Percentiles rank a stretch among this genome's conserved stretches.
These are phyloP conservation scores for Phyllostomus hastatus DNA, from an alignment of 2,113 vertebrate genomes.

Conservation along the genomic window DNA sequence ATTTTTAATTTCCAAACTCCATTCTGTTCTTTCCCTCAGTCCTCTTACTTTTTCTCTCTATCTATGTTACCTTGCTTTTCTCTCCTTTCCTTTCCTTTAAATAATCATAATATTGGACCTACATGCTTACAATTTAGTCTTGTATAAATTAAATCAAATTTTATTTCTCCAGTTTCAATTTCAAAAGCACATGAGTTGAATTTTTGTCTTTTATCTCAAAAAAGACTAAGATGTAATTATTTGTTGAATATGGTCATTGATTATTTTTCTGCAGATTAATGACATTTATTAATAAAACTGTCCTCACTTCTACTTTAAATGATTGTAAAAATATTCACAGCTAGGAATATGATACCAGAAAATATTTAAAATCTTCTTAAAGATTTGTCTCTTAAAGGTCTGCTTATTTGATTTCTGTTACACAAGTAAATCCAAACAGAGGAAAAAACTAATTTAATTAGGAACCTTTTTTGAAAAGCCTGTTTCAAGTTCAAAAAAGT, in stretches of 20 bases:
- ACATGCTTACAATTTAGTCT: neutral
- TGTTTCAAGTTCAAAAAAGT: neutral
- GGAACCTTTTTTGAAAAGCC: neutral
- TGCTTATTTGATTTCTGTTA: conserved; percentile 13
- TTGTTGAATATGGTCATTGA: neutral
- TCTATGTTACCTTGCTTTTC: neutral
- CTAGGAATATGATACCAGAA: neutral
- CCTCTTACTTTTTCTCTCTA: neutral
- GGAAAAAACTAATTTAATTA: neutral
- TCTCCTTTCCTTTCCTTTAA: neutral
- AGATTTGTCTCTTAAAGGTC: conserved; percentile 22
- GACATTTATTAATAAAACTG: neutral
- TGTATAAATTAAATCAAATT: neutral
- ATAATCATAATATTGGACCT: neutral
- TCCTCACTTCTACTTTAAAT: neutral
- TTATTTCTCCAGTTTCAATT: conserved; percentile 9
- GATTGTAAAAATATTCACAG: neutral
- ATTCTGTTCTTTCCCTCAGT: neutral
- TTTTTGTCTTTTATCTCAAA: neutral
- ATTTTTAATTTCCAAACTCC: neutral
- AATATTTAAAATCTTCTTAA: neutral
- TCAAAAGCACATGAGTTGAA: neutral
- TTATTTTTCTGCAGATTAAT: conserved; percentile 1
- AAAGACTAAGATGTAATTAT: neutral
- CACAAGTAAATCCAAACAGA: neutral